These are phyloP conservation scores for Cydia pomonella DNA, from an alignment of 1,140 invertebrate species.

Conservation along the genomic window DNA sequence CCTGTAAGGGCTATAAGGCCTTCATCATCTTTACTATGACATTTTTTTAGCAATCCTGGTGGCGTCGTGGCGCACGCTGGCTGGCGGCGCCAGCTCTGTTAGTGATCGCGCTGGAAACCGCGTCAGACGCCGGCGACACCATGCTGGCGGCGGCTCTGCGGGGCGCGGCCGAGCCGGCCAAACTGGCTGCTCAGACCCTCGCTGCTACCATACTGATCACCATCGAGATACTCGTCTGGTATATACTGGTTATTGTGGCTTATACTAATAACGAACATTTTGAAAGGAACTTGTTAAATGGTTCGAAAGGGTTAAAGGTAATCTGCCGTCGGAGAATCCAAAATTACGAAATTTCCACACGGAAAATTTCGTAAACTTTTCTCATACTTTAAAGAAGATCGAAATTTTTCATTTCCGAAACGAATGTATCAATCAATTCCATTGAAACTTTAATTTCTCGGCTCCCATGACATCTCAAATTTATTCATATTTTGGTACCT, in stretches of 20 bases:
- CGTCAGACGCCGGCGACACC: constrained; percentile 65
- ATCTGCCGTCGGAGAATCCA: too few relatives aligned
- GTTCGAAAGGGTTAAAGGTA: too few relatives aligned
- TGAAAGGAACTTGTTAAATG: too few relatives aligned
- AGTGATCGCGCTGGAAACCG: constrained; percentile 61
- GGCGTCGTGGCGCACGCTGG: constrained; percentile 66
- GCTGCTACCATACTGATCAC: constrained; percentile 62
- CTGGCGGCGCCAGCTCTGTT: constrained; percentile 64
- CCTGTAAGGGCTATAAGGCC: too few relatives aligned
- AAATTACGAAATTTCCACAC: too few relatives aligned
- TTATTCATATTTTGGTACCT: too few relatives aligned
- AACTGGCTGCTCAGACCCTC: constrained; percentile 49
- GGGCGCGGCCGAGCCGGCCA: constrained; percentile 49
- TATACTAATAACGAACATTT: neutral
- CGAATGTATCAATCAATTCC: too few relatives aligned
- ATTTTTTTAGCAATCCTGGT: constrained; percentile 62
- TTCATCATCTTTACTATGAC: constrained; percentile 7
- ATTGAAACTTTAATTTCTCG: too few relatives aligned
- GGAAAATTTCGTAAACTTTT: too few relatives aligned
- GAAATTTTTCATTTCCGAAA: too few relatives aligned
- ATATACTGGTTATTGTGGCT: constrained; percentile 43
- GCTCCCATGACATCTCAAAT: too few relatives aligned
- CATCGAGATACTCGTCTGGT: constrained; percentile 71
- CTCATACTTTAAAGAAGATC: too few relatives aligned
- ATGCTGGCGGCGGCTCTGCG: constrained; percentile 58